A percentile compares a stretch with the other conserved stretches of the same genome.
These are phyloP conservation scores for Drosophila affinis DNA, from an alignment of 2,888 invertebrate species.

Conservation along the genomic window DNA sequence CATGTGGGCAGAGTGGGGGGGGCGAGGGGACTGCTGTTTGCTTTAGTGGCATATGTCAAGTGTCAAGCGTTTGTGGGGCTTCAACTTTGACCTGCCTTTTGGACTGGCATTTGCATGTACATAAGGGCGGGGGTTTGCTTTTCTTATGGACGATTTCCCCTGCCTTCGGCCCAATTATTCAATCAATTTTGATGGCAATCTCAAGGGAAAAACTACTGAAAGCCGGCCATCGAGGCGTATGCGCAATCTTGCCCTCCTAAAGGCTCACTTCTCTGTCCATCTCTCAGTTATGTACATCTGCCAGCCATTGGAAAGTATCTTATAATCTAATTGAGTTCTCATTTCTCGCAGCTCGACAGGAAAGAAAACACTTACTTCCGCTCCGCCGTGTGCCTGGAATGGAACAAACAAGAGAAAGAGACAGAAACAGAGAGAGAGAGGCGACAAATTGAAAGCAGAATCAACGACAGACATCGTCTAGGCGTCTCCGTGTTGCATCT, in stretches of 20 bases:
- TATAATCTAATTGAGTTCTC: constrained; percentile 56
- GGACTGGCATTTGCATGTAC: constrained; percentile 24
- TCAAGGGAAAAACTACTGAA: constrained; percentile 31
- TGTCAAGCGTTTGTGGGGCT: constrained; percentile 56
- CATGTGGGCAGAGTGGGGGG: neutral
- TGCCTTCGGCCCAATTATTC: constrained; percentile 20
- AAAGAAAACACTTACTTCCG: constrained; percentile 45
- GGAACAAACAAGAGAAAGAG: constrained; percentile 5
- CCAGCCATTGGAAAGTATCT: neutral
- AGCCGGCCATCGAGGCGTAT: constrained; percentile 28
- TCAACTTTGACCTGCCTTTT: constrained; percentile 40
- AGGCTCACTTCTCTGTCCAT: neutral
- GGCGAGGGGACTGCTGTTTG: neutral
- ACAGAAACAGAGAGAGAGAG: constrained; percentile 7
- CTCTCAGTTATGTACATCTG: constrained; percentile 10
- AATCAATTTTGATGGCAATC: constrained; percentile 49
- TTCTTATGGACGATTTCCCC: constrained; percentile 19
- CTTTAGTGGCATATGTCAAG: constrained; percentile 51
- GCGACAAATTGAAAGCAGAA: constrained; percentile 55
- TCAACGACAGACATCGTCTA: constrained; percentile 32
- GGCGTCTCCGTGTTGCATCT: constrained; percentile 24
- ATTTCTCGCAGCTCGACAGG: constrained; percentile 7
- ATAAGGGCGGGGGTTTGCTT: constrained; percentile 12
- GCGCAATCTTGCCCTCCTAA: constrained; percentile 17
- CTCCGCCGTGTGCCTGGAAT: constrained; percentile 43